These are phyloP conservation scores for Lipophrys pholis DNA, from an alignment of 2,113 vertebrate species.

Conservation along the genomic window DNA sequence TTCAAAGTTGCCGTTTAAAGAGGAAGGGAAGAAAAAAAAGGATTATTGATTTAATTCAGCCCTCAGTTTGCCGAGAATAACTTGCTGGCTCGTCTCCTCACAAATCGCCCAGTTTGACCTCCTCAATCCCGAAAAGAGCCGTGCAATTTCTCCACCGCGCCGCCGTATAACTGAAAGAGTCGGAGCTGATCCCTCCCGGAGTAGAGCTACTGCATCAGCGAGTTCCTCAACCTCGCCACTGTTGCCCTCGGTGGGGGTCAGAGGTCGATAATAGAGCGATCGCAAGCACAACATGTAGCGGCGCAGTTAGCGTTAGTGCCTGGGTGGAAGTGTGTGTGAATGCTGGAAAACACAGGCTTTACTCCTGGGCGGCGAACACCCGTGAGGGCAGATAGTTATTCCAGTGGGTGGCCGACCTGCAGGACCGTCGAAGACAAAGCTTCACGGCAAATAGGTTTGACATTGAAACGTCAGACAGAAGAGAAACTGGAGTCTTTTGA, in stretches of 20 bases:
- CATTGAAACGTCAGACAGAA: constrained; percentile 57
- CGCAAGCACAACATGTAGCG: constrained; percentile 16
- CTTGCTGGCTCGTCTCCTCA: background rate
- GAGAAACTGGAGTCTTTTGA: constrained; percentile 63
- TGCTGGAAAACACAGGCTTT: constrained; percentile 9
- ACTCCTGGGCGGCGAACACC: constrained; percentile 5
- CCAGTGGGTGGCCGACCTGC: constrained; percentile 39
- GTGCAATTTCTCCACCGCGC: constrained; percentile 28
- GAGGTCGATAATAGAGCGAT: constrained; percentile 51
- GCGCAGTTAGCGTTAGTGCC: background rate
- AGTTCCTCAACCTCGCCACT: constrained; percentile 32
- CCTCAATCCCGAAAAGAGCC: constrained; percentile 5
- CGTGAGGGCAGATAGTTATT: constrained; percentile 18
- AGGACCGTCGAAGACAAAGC: constrained; percentile 24
- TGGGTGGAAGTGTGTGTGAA: constrained; percentile 37
- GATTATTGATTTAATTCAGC: background rate
- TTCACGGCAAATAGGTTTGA: constrained; percentile 50
- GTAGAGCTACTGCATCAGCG: constrained; percentile 55
- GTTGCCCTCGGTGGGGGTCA: constrained; percentile 18
- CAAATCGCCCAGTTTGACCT: constrained; percentile 32
- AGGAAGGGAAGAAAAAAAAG: background rate
- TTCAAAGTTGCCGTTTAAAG: background rate
- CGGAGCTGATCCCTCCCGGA: constrained; percentile 33
- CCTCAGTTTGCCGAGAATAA: constrained; percentile 18
- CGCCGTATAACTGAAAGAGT: constrained; percentile 37